Evolutionary conservation across 2,888 invertebrate genomes (phyloP), one percentile per base, ranked within the genome.

Genomic region (Quadriops clusia): DNA sequence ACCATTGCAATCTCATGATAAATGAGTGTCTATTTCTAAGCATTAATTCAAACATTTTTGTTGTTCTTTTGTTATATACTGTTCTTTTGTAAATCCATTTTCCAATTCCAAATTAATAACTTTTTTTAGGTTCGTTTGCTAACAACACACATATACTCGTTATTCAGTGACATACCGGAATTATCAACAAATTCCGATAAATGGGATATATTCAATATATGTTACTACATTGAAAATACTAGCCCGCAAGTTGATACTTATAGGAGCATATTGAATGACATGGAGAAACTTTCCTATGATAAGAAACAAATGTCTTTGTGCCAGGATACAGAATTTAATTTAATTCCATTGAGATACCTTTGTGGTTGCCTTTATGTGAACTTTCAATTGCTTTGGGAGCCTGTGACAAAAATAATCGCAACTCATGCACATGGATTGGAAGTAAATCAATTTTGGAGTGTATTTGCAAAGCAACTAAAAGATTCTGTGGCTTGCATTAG

Each of bases 321-420:
- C 3, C 67, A 69, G 46, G 60, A 68, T 26, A 66, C 71, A 0
- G 66, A 67, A 4, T 78, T 70, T 42, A 65, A 69, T 46, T 61
- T 70, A 43, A 72, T 81, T 46, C 74, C 81, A 0, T 53, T 95
- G 11, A 68, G 77, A 37, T 89, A 83, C 48, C 67, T 93, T 47
- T 66, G 93, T 17, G 90, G 93, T 2, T 70, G 76, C 35, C 63
- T 93, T 27, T 85, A 83, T 55, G 67, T 83, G 11, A 93, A 93
- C 55, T 93, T 95, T 49, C 81, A 84, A 44, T 63, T 89, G 8
- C 56, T 95, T 0, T 94, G 94, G 94, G 79, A 83, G 38, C 87
- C 91, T 1, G 67, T 83, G 0, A 65, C 70, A 9, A 74, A 81
- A 49, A 66, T 90, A 21, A 74, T 94, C 25, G 70, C 76, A 2